Evolutionary conservation across 2,888 invertebrate genomes (phyloP), one percentile per base, ranked within the genome.

Genomic region (Pachycephus smyrnensis): DNA sequence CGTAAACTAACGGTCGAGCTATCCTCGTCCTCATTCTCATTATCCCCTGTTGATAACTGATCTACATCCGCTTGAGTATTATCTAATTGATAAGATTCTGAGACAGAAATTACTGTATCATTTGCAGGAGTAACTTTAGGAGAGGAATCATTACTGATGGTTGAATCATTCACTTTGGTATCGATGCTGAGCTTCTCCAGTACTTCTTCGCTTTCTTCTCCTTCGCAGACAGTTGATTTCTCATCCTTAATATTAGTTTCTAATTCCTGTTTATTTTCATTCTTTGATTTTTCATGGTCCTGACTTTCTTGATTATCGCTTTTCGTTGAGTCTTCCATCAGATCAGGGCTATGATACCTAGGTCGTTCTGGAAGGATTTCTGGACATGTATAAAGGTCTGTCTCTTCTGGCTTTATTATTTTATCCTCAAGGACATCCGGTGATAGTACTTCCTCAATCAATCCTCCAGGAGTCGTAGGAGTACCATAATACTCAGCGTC

Each of bases 1-100:
- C 92, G 89, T 32, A 91, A 82, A 4, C 92, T 92, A 69, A 93
- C 92, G 0, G 93, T 93, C 80, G 94, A 94, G 75, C 80, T 94
- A 78, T 90, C 91, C 73, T 91, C 91, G 31, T 91, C 90, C n/a
- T 89, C 89, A 73, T 86, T 84, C 9, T 88, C 86, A 77, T 86
- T 80, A 12, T 83, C 83, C 73, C 77, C 71, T 0, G 31, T 23
- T 71, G 12, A 31, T 23, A 71, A 71, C 35, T 77, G 68, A 69
- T 69, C 69, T 36, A 69, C n/a, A 55, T 75, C 40, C 12, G 69
- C 37, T 69, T 80, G 75, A n/a, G 55, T 73, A 36, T 40, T 73
- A 35, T 75, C 31, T 11, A 31, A 68, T 31, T 71, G 30, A 55
- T 55, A 55, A 55, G 23, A 23, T 23, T 55, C 23, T 55, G 55